Evolutionary conservation across 2,113 vertebrate species (phyloP).

Genomic region (Lampris megalopsis): DNA sequence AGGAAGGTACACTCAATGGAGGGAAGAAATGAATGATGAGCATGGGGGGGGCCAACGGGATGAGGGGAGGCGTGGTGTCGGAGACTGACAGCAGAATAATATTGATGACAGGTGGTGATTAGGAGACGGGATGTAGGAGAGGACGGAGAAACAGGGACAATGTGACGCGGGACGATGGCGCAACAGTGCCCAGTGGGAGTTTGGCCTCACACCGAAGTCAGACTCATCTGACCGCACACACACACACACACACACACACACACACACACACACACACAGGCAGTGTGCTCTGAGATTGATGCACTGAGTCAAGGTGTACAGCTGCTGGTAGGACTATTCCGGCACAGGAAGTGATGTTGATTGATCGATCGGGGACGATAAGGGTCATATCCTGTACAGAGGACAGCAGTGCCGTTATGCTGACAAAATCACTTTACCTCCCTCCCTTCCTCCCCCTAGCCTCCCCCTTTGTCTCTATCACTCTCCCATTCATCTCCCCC

Average conservation of each 20-base stretch:
- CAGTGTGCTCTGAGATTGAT: conserved; percentile 33
- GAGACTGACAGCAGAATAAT: conserved; percentile 21
- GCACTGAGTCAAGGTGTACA: conserved; percentile 33
- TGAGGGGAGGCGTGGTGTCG: background rate
- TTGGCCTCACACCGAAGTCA: conserved; percentile 16
- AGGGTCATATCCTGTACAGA: conserved; percentile 60
- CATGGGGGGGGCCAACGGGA: conserved; percentile 27
- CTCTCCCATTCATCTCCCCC: conserved; percentile 10
- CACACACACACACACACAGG: background rate
- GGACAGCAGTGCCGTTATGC: conserved; percentile 40
- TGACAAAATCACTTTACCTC: conserved; percentile 35
- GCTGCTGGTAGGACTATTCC: conserved; percentile 47
- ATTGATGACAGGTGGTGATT: conserved; percentile 16
- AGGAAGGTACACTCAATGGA: background rate
- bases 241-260: background rate
- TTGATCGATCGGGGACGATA: conserved; percentile 47
- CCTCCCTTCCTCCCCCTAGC: conserved; percentile 37
- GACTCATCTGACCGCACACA: background rate
- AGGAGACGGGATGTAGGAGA: conserved; percentile 6
- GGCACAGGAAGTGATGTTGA: conserved; percentile 59
- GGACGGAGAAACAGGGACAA: background rate
- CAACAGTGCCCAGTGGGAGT: background rate
- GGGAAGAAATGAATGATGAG: conserved; percentile 17
- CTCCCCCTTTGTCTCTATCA: conserved; percentile 32
- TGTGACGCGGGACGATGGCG: background rate